Percentiles rank a stretch among this genome's conserved stretches.
phyloP scores from a whole-genome alignment of 37 sponge, comb jelly and placozoan species.

The Chondrosia reniformis region DNA sequence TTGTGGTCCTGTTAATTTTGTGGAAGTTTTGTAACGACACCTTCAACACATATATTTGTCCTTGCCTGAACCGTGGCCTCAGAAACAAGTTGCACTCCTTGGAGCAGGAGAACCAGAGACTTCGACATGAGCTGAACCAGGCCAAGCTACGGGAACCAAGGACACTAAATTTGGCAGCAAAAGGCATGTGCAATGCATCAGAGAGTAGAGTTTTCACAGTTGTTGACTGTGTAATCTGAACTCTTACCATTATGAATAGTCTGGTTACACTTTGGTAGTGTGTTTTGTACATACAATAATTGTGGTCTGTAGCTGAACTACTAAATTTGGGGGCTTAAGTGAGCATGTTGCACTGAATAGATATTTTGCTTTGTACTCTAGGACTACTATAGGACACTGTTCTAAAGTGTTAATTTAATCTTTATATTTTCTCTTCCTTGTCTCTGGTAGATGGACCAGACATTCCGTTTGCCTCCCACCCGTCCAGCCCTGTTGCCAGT shows the following conservation, averaged over 20 bases:
- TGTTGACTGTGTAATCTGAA: no score
- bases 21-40: conserved; percentile 63
- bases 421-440: background rate
- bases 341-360: no score
- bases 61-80: conserved; percentile 25
- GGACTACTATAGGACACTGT: background rate
- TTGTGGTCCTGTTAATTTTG: conserved; percentile 35
- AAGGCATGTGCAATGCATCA: conserved; percentile 15
- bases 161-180: background rate
- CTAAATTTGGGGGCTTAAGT: no score
- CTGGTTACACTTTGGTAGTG: no score
- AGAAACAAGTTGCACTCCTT: conserved; percentile 36
- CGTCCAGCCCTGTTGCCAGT: background rate
- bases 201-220: no score
- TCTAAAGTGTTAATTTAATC: background rate
- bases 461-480: background rate
- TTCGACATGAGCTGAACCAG: conserved; percentile 57
- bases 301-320: no score
- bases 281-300: no score
- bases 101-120: conserved; percentile 73
- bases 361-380: no score
- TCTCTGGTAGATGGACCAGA: background rate
- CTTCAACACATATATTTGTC: conserved; percentile 50
- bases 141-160: conserved; percentile 25
- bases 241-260: no score